phyloP scores from a whole-genome alignment of 2,797 vertebrate genomes.

The Pangasius djambal region DNA sequence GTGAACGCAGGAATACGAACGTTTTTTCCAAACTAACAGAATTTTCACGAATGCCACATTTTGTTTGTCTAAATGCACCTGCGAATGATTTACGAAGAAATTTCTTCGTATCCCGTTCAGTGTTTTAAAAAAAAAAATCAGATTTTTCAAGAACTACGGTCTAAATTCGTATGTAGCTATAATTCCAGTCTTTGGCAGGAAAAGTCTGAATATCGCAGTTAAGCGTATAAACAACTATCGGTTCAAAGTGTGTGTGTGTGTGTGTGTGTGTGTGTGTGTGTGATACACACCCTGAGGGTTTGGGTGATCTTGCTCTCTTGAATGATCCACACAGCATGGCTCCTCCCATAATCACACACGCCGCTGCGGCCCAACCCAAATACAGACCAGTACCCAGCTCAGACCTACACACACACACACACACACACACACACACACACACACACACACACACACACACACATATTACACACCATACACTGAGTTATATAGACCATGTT shows the following conservation, averaged over 20 bases:
- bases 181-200: background rate
- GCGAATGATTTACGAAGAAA: no score
- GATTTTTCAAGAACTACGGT: no score
- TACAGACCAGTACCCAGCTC: constrained; percentile 85
- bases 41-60: background rate
- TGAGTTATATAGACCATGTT: background rate
- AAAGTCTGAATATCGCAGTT: background rate
- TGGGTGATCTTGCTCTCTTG: constrained; percentile 57
- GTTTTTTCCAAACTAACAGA: background rate
- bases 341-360: constrained; percentile 79
- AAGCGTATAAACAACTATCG: background rate
- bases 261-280: constrained; percentile 1
- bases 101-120: no score
- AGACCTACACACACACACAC: constrained; percentile 71
- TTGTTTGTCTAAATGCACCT: no score
- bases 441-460: constrained; percentile 10
- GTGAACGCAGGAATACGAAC: background rate
- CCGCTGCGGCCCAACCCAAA: constrained; percentile 82
- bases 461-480: background rate
- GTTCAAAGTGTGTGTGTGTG: background rate
- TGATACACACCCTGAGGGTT: constrained; percentile 52
- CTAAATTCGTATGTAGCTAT: background rate
- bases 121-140: no score
- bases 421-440: constrained; percentile 9
- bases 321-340: constrained; percentile 79